Conservation (phyloP, 2,888 invertebrate species). For the Asteroscopus sphinx region DNA sequence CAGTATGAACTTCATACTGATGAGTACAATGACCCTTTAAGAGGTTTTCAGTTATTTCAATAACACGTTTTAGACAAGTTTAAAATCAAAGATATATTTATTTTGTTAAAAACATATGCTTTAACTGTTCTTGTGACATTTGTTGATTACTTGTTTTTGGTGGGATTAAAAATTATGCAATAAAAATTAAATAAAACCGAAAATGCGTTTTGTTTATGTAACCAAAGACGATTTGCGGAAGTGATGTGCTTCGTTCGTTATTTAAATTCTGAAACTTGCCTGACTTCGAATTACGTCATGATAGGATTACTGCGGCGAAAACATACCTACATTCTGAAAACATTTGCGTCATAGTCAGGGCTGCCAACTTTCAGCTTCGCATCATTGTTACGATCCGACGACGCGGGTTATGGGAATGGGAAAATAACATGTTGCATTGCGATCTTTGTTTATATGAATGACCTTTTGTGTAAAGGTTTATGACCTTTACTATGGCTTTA, state of each 20-base stretch:
- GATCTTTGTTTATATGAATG: neutral
- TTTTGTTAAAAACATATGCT: conserved; percentile 53
- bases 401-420: neutral
- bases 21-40: no score
- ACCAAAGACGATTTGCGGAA: neutral
- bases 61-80: no score
- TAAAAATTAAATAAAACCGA: conserved; percentile 68
- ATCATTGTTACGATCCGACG: neutral
- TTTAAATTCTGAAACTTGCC: conserved; percentile 13
- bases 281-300: conserved; percentile 31
- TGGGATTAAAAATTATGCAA: conserved; percentile 80
- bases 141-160: conserved; percentile 75
- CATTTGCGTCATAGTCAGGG: conserved; percentile 26
- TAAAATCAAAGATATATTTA: no score
- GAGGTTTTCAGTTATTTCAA: no score
- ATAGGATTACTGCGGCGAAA: conserved; percentile 20
- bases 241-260: neutral
- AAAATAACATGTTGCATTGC: conserved; percentile 8
- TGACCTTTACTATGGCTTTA: no score
- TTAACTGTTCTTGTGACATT: conserved; percentile 68
- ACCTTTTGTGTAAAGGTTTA: no score
- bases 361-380: conserved; percentile 12
- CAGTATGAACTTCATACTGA: no score
- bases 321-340: conserved; percentile 1
- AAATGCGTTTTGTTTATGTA: conserved; percentile 15